Evolutionary conservation across 2,797 vertebrate species (phyloP), one percentile per base, ranked within the genome.

Genomic region (Apogon talboti): DNA sequence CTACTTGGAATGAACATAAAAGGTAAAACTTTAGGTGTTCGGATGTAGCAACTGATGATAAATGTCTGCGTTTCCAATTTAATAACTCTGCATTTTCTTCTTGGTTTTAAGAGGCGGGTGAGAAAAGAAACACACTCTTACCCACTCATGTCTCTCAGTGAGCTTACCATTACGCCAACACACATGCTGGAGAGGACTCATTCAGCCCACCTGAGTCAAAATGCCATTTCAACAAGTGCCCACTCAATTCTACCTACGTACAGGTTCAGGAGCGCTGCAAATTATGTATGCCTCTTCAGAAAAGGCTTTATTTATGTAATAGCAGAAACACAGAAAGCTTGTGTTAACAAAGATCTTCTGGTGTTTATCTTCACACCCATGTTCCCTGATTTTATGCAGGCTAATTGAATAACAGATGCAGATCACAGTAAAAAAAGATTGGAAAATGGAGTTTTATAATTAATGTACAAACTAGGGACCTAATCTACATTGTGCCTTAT

Each of bases 161-260:
- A 75, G 62, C 85, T 86, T 67, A 71, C 59, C 69, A 79, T 79
- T 52, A 77, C 87, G 61, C 88, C 89, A 76, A 88, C 89, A 84
- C 81, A 81, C 81, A 74, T 37, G 56, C 80, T 82, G 79, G 71
- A 80, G 69, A 84, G 78, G 79, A 75, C 71, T 76, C 72, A 0
- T 21, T 57, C 84, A 68, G 11, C 90, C 90, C 83, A 92, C 91
- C 74, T 64, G 68, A 80, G 90, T 88, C 83, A 86, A 83, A 84
- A 76, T 57, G 87, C 66, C 79, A 78, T 66, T 87, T 84, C 71
- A 71, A 38, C 77, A 66, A 91, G 82, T 67, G 82, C 87, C 92
- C 82, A 90, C 90, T 85, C 78, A 33, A 62, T 86, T 74, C 85
- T 73, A 89, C 88, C 87, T 81, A 88, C 88, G 45, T 53, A 57